These are phyloP conservation scores for Plodia interpunctella DNA, from an alignment of 1,140 invertebrate genomes.

Conservation along the genomic window DNA sequence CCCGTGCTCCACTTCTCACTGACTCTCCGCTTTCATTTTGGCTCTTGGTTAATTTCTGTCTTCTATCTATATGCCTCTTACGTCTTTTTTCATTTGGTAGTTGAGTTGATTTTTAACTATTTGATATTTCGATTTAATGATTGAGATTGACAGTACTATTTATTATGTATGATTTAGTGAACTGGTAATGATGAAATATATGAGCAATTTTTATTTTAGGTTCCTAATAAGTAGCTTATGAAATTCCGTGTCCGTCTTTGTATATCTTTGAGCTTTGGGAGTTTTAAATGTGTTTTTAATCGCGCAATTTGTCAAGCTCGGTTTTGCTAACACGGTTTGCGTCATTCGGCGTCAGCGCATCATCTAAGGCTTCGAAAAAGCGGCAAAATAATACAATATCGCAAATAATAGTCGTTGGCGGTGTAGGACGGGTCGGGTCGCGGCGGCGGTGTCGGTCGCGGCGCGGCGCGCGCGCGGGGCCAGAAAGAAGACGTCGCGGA, in stretches of 20 bases:
- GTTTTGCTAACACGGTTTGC: conserved; percentile 2
- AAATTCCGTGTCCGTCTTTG: too few species aligned
- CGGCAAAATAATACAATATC: conserved; percentile 60
- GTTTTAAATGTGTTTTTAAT: conserved; percentile 9
- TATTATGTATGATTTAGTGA: too few species aligned
- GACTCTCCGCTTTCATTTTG: conserved; percentile 48
- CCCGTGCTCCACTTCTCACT: conserved; percentile 70
- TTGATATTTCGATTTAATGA: too few species aligned
- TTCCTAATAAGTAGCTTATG: too few species aligned
- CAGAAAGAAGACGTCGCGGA: conserved; percentile 54
- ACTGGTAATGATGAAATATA: too few species aligned
- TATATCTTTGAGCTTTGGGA: too few species aligned
- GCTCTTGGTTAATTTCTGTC: background rate
- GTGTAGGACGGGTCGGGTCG: conserved; percentile 56
- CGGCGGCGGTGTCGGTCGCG: conserved; percentile 33
- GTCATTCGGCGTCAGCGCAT: conserved; percentile 43
- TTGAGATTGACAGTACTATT: too few species aligned
- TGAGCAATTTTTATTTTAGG: too few species aligned
- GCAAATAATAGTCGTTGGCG: conserved; percentile 62
- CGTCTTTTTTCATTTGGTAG: background rate
- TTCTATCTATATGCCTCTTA: background rate
- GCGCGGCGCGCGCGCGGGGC: conserved; percentile 58
- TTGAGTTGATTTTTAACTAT: too few species aligned
- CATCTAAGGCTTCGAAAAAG: conserved; percentile 63
- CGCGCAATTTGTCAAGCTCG: background rate